Base-by-base conservation (phyloP, 1,140 invertebrate genomes). In the Ectropis grisescens region DNA sequence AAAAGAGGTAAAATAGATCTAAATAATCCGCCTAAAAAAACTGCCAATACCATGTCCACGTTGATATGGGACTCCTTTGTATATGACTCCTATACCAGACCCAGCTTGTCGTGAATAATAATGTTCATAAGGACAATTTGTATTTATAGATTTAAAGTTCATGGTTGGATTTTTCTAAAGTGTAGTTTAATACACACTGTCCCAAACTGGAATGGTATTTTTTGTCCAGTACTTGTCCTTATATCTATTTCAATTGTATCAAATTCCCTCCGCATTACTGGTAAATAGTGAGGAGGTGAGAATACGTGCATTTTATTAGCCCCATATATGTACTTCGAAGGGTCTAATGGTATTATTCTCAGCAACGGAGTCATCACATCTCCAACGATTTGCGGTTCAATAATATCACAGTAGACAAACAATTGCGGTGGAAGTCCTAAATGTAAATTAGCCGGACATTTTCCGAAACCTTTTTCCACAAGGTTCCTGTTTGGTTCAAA, bases 331-430 rank as follows among this genome's bases (percentile, higher is more conserved):
- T 61, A 58, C 30, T 53, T 41, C 11, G 33, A 12, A 7, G 40
- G 42, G 29, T 55, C 43, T 25, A 59, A 41, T 12, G 48, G 41
- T 33, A 68, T 41, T 2, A 62, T 45, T 43, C 59, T 37, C n/a
- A 65, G 33, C 19, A 64, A 35, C 12, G 55, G 45, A 11, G 44
- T 48, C 28, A 60, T 50, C 6, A 58, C 47, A 43, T 70, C 56
- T n/a, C 60, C 61, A 25, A 70, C 52, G 7, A 61, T 47, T 33
- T 70, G 61, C 6, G 58, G 50, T 37, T 58, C 50, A 8, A 62
- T 33, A 10, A 67, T 59, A 40, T 69, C 62, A 28, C 44, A 57
- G 35, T 74, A 70, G 35, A 70, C 41, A 45, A 62, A 69, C 29
- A 58, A 28, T 36, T 64, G 51, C 11, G 51, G 33, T 24, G 55